Evolutionary conservation across 2,113 vertebrate species (phyloP), one percentile per base, ranked within the genome.

Genomic region (Halichoerus grypus): DNA sequence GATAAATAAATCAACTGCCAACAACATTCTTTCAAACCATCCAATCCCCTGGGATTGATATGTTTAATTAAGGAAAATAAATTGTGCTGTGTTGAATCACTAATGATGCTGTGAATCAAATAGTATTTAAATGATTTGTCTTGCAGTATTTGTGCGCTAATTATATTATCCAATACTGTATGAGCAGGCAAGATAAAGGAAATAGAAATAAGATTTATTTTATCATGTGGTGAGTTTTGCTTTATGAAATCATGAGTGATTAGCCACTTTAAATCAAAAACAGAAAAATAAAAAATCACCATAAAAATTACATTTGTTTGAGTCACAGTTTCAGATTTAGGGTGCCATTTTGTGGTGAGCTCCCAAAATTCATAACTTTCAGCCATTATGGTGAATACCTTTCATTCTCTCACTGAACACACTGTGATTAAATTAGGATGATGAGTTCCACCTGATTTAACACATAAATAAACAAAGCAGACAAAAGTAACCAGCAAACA

Each of bases 1-100:
- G 61, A 96, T 57, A 95, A 89, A 96, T 97, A 97, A 97, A 97
- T 98, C 87, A 85, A 77, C 33, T 96, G 76, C 53, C 96, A 95
- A 96, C 89, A 96, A 92, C 19, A 95, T 15, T 86, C 83, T 82
- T 39, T 77, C 46, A 82, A 95, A 22, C 15, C 59, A 49, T 87
- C 18, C 22, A 92, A 11, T 79, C 92, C 42, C 39, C n/a, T 59
- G 91, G 2, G 55, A 95, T 55, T 88, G 3, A 95, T 82, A 93
- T 51, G 87, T 72, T 98, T 95, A 96, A 94, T 95, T 95, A 97
- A 90, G 69, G 14, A 88, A 67, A 97, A 69, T 92, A 95, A 97
- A 95, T 81, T 79, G 42, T 84, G 18, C 39, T 90, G 3, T 86
- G 31, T 51, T 88, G 80, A 97, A 95, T 96, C 39, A 39, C 83